phyloP scores from a whole-genome alignment of 2,888 invertebrate genomes.

The Eupithecia vulgata region DNA sequence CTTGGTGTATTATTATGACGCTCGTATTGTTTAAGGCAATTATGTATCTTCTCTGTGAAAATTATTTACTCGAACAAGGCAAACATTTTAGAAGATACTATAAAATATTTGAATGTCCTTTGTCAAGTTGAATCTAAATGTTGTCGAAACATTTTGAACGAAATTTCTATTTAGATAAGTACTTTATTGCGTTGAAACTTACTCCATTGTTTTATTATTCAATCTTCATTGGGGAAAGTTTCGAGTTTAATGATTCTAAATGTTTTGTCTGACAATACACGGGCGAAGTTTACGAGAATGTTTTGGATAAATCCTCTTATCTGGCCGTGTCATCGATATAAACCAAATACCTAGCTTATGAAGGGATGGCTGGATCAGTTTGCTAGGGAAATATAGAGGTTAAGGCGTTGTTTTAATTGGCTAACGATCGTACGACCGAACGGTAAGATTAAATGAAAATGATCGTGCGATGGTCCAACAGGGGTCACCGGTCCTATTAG shows the following conservation, averaged over 20 bases:
- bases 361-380: not conserved
- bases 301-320: conserved; percentile 65
- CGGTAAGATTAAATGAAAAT: no score
- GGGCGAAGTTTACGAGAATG: conserved; percentile 43
- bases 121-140: conserved; percentile 5
- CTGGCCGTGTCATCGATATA: conserved; percentile 62
- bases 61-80: not conserved
- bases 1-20: no score
- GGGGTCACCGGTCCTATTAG: no score
- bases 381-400: not conserved
- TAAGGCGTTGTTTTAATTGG: not conserved
- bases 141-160: conserved; percentile 4
- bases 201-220: conserved; percentile 30
- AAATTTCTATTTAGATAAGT: conserved; percentile 16
- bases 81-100: not conserved
- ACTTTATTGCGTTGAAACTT: conserved; percentile 18
- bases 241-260: conserved; percentile 43
- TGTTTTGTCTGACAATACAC: conserved; percentile 56
- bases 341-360: conserved; percentile 48
- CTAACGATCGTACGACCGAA: no score
- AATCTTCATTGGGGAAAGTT: conserved; percentile 34
- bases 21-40: no score
- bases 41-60: no score
- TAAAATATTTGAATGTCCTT: conserved; percentile 7
- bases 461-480: no score